Conservation (phyloP, 2,113 vertebrate species). For the Leptobrachium leishanense region DNA sequence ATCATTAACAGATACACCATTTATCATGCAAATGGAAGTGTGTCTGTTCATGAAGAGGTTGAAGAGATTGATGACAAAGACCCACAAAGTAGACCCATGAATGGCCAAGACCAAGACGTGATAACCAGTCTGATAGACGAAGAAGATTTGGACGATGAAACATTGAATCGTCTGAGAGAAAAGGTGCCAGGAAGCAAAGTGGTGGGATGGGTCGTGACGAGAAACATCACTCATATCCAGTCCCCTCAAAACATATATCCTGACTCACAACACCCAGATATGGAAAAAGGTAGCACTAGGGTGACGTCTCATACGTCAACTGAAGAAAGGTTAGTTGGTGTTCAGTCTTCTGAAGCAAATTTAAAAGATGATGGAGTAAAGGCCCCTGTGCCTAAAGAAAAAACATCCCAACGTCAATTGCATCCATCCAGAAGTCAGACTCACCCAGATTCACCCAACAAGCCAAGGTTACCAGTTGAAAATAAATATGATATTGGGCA, state of each 20-base stretch:
- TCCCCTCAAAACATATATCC: neutral
- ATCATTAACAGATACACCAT: slow-evolving; percentile 30
- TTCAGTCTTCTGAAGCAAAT: neutral
- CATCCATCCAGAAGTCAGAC: neutral
- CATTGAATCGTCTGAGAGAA: neutral
- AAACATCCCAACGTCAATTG: neutral
- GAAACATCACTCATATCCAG: slow-evolving; percentile 19
- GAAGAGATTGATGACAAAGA: neutral
- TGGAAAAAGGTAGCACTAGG: neutral
- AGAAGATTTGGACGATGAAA: neutral
- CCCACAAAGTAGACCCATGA: neutral
- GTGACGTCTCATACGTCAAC: neutral
- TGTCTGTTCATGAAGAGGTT: neutral
- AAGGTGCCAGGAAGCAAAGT: slow-evolving; percentile 5
- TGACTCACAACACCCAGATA: neutral
- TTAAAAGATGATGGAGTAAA: neutral
- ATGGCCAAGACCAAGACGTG: neutral
- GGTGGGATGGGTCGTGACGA: slow-evolving; percentile 7
- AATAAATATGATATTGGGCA: neutral
- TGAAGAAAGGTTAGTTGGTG: slow-evolving; percentile 6
- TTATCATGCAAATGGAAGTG: slow-evolving; percentile 2
- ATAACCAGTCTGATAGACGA: neutral
- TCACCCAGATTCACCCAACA: neutral
- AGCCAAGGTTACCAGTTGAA: neutral
- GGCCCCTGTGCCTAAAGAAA: neutral